Conservation (phyloP, 2,113 vertebrate genomes). For the Scophthalmus maximus region DNA sequence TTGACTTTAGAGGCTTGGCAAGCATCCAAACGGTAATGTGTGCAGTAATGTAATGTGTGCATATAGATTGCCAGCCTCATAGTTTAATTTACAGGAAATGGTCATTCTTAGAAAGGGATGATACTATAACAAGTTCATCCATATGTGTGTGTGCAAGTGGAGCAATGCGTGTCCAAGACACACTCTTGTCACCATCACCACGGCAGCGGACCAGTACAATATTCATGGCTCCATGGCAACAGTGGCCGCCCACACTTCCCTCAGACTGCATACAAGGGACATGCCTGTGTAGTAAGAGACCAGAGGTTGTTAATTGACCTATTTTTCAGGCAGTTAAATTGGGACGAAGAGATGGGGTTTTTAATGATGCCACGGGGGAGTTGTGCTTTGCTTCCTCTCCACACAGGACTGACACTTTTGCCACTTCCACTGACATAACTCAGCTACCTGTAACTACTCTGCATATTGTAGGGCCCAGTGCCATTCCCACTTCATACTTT, state of each 20-base stretch:
- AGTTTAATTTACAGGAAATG: neutral
- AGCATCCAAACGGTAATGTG: conserved; percentile 3
- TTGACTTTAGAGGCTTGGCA: no score
- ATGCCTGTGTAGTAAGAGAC: conserved; percentile 18
- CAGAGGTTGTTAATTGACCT: conserved; percentile 68
- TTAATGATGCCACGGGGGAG: conserved; percentile 72
- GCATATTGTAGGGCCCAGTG: conserved; percentile 1
- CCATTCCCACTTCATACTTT: conserved; percentile 1
- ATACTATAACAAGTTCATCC: neutral
- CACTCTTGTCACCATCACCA: conserved; percentile 62
- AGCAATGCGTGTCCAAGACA: conserved; percentile 34
- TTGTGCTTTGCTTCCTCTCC: conserved; percentile 29
- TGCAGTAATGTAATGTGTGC: neutral
- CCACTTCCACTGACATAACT: conserved; percentile 44
- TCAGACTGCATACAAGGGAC: conserved; percentile 72
- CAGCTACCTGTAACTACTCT: conserved; percentile 39
- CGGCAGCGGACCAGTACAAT: conserved; percentile 50
- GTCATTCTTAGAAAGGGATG: neutral
- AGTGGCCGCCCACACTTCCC: conserved; percentile 76
- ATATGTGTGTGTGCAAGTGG: conserved; percentile 56
- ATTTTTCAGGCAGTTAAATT: conserved; percentile 66
- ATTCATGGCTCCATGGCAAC: conserved; percentile 81
- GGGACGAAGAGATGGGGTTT: conserved; percentile 53
- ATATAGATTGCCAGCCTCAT: conserved; percentile 10
- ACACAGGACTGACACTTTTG: conserved; percentile 48